Evolutionary conservation across 2,797 vertebrate genomes (phyloP).

Genomic region (Anniella stebbinsi): DNA sequence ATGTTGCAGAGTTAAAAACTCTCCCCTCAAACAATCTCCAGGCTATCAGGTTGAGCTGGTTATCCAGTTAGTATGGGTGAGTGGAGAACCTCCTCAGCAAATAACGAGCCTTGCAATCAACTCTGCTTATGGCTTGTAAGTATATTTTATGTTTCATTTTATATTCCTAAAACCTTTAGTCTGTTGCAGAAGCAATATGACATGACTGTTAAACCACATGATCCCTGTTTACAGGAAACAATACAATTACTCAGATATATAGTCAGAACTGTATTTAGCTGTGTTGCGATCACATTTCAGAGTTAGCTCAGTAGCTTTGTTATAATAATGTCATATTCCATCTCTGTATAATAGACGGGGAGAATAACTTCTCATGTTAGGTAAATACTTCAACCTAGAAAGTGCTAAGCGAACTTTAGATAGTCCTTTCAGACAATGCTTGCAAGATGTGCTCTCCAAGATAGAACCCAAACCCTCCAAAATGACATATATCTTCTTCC

Average conservation of each 20-base stretch:
- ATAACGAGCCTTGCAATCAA: constrained; percentile 96
- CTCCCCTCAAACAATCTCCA: constrained; percentile 94
- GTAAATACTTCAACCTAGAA: neutral
- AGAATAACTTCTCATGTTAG: neutral
- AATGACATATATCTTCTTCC: neutral
- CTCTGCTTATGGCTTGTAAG: constrained; percentile 96
- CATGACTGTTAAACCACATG: neutral
- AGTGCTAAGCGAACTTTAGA: neutral
- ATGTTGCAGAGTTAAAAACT: constrained; percentile 90
- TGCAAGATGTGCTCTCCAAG: neutral
- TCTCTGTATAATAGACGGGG: neutral
- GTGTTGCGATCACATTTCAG: neutral
- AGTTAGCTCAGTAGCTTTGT: neutral
- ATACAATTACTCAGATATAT: neutral
- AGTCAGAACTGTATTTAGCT: neutral
- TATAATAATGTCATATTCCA: neutral
- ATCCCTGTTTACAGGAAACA: neutral
- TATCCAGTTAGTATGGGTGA: constrained; percentile 97
- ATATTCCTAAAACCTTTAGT: constrained; percentile 1
- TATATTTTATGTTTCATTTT: constrained; percentile 46
- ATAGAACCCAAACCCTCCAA: neutral
- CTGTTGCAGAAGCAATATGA: neutral
- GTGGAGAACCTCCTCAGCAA: constrained; percentile 96
- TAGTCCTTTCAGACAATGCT: neutral
- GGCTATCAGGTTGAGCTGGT: constrained; percentile 97